Conservation (phyloP, 2,888 invertebrate genomes). For the Rhabditophanes sp. region DNA sequence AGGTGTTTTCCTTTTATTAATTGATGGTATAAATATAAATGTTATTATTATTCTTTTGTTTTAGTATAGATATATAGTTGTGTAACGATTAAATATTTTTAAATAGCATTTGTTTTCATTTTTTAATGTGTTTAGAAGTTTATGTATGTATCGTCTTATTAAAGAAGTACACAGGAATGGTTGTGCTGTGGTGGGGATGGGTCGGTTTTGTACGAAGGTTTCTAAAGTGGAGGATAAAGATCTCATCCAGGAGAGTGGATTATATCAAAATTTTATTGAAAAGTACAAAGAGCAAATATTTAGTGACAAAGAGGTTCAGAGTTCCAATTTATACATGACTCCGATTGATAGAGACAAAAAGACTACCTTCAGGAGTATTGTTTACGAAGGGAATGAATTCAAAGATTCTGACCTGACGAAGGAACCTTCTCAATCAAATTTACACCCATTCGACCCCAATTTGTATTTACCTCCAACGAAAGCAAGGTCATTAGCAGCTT, state of each 20-base stretch:
- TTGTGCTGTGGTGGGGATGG: neutral
- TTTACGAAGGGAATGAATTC: constrained; percentile 33
- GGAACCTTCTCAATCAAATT: constrained; percentile 29
- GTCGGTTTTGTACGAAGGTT: too few relatives aligned
- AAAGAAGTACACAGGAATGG: neutral
- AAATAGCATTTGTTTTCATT: constrained; percentile 1
- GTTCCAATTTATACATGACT: too few relatives aligned
- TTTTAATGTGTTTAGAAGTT: neutral
- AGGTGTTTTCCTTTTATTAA: too few relatives aligned
- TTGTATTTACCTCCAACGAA: constrained; percentile 27
- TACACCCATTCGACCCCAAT: constrained; percentile 32
- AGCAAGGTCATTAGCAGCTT: constrained; percentile 26
- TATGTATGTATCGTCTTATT: neutral
- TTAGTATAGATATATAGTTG: too few relatives aligned
- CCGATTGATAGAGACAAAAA: too few relatives aligned
- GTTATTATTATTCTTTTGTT: constrained; percentile 4
- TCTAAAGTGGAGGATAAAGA: too few relatives aligned
- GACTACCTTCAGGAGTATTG: constrained; percentile 25
- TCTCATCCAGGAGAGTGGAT: too few relatives aligned
- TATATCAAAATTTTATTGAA: too few relatives aligned
- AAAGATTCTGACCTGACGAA: constrained; percentile 19
- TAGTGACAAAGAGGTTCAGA: too few relatives aligned
- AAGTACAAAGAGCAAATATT: too few relatives aligned
- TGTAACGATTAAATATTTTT: neutral
- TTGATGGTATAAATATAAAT: constrained; percentile 1